Evolutionary conservation across 2,113 vertebrate genomes (phyloP).

Genomic region (Brachyhypopomus occidentalis): DNA sequence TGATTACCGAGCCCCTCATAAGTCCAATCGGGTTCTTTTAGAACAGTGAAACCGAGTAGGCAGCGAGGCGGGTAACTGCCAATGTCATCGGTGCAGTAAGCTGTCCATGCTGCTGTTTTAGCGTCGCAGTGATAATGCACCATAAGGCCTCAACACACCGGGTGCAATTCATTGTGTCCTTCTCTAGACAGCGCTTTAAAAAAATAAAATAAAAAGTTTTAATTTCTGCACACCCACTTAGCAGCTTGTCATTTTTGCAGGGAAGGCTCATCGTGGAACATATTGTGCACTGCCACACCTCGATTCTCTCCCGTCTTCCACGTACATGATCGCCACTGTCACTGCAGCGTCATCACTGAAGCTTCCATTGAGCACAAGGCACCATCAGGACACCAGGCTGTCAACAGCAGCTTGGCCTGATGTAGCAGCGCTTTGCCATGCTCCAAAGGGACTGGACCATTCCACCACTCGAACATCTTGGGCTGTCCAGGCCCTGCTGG

Average conservation of each 20-base stretch:
- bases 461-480: conserved; percentile 18
- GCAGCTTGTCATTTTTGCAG: conserved; percentile 1
- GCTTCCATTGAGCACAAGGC: neutral
- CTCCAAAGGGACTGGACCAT: neutral
- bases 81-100: neutral
- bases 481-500: conserved; percentile 22
- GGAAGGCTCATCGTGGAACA: neutral
- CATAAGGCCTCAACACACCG: neutral
- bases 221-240: neutral
- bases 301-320: neutral
- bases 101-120: neutral
- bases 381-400: neutral
- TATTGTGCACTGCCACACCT: neutral
- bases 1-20: too few relatives aligned
- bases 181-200: neutral
- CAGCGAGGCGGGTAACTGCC: neutral
- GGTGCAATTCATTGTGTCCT: neutral
- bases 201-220: neutral
- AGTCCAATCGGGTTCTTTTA: neutral
- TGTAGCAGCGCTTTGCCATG: neutral
- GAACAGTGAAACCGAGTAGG: neutral
- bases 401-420: conserved; percentile 6
- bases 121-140: neutral
- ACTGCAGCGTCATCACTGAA: neutral
- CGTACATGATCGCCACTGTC: neutral